Base-by-base conservation (phyloP, 2,888 invertebrate species). In the Leptura quadrifasciata region DNA sequence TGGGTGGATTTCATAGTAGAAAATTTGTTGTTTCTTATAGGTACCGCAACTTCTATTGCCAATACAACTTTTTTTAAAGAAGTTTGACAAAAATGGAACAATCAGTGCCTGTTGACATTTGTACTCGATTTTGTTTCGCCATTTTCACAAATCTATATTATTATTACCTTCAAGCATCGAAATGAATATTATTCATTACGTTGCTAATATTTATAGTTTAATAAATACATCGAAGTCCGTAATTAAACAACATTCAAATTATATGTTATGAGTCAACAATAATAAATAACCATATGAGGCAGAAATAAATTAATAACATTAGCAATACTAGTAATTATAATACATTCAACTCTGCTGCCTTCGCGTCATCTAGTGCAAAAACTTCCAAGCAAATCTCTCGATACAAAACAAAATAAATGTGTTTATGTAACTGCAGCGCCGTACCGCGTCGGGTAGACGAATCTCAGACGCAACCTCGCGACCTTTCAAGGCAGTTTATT, bases 401-500 rank as follows among this genome's bases (percentile, higher is more conserved):
- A 12, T 9, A 6, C 21, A 17, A 52, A 58, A n/a, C 27, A 39
- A 71, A 71, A 71, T 47, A 61, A 71, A 60, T 52, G 52, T 57
- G 60, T 61, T n/a, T 12, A 61, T 17, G 17, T 47, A 63, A 73
- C 60, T 65, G 77, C 81, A 85, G 85, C 87, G 86, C 86, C 87
- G 75, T 80, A 75, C 75, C 72, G 82, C 84, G 86, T 80, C 74
- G 81, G 79, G 84, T 87, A 87, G 87, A 82, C 76, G 81, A 87
- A 88, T 83, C 81, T 79, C 74, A 75, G 64, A 80, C 79, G 75
- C 82, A 83, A 84, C 84, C 84, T 83, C 83, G 81, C 86, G 89
- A 89, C 89, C 89, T 89, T 89, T 88, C 89, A 89, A 89, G 89
- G 89, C 88, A 87, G 89, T 89, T 89, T 89, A 89, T 89, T 89